Evolutionary conservation across 2,113 vertebrate genomes (phyloP).

Genomic region (Chascanopsetta lugubris): DNA sequence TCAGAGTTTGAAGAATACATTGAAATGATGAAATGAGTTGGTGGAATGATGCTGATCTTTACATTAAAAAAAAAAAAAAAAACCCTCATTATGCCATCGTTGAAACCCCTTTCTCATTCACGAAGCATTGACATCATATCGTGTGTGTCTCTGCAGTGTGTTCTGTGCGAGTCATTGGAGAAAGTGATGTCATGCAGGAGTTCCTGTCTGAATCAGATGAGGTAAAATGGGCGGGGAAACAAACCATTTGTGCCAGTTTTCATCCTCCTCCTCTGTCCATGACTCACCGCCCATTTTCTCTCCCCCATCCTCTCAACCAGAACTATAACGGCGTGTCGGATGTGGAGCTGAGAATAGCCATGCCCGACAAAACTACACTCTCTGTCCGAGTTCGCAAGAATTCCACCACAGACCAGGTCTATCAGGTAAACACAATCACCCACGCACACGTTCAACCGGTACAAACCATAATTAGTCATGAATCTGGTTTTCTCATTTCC

Average conservation of each 20-base stretch:
- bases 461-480: background rate
- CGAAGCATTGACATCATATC: background rate
- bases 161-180: constrained; percentile 94
- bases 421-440: constrained; percentile 86
- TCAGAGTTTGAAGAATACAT: constrained; percentile 26
- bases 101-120: background rate
- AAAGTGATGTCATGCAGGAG: constrained; percentile 98
- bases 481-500: background rate
- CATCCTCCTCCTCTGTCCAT: background rate
- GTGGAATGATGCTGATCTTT: no score
- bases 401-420: constrained; percentile 96
- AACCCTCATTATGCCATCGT: background rate
- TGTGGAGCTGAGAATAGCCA: constrained; percentile 92
- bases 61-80: no score
- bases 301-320: constrained; percentile 68
- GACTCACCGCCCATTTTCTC: constrained; percentile 16
- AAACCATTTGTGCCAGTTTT: background rate
- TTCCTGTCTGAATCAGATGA: constrained; percentile 97
- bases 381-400: constrained; percentile 94
- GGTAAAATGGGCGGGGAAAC: constrained; percentile 80
- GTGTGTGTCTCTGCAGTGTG: constrained; percentile 82
- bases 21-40: background rate
- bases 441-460: background rate
- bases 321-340: constrained; percentile 95
- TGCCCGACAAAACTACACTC: constrained; percentile 89